Evolutionary conservation across 1,140 invertebrate genomes (phyloP), one percentile per base, ranked within the genome.

Genomic region (Drosophila lowei): DNA sequence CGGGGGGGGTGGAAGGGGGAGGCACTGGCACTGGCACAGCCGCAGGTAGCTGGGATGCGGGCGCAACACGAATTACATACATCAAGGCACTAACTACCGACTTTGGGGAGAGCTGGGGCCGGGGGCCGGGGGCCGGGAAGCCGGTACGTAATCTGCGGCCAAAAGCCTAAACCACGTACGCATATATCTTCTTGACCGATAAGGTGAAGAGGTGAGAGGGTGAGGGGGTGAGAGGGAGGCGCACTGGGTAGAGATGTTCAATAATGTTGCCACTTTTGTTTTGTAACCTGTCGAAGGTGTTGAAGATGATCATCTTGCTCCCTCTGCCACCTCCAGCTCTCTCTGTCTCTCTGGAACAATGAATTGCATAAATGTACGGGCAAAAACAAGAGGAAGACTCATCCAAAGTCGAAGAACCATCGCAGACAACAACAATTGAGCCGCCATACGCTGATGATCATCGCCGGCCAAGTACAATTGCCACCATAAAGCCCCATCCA

Each of bases 191-290:
- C 43, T 66, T 76, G 75, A 86, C 77, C 77, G 78, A 85, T 79
- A 86, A 60, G 30, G 57, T 42, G 62, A 23, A 28, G 44, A 54
- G 34, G 9, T 38, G 47, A 8, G 8, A 23, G 4, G 2, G n/a
- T 13, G 38, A 18, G 8, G 38, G 21, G 8, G 23, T 18, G 18
- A 18, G 1, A 18, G 23, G n/a, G 8, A 25, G 66, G 48, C 25
- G 50, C 28, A 68, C 43, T 49, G 2, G 56, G 49, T 55, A 46
- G 34, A 57, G 63, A 70, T 76, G 79, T 81, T 74, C 86, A 89
- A 89, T 89, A 89, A 89, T 89, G 86, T 89, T 89, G 85, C 85
- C 86, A 89, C 86, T 89, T 89, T 89, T 89, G 85, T 89, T 89
- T 89, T 89, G 85, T 89, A 89, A 89, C 85, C 86, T 89, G 85